A percentile compares a stretch with the other conserved stretches of the same genome.
These are phyloP conservation scores for Slavum lentiscoides DNA, from an alignment of 2,888 invertebrate genomes.

Conservation along the genomic window DNA sequence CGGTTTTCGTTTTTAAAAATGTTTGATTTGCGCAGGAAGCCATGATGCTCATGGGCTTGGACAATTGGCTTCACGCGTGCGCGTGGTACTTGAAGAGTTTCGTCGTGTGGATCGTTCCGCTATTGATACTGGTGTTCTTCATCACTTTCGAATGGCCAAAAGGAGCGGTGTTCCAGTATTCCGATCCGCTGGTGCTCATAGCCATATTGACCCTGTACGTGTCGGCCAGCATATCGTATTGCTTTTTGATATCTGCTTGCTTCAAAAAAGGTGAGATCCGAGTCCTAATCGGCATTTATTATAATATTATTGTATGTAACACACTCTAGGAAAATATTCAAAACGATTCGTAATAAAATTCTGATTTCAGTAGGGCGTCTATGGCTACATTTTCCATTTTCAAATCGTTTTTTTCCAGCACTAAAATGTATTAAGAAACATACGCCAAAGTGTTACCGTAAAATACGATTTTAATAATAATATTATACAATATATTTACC, in stretches of 20 bases:
- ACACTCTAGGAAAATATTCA: no score
- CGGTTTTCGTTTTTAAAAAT: constrained; percentile 57
- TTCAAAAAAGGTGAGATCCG: constrained; percentile 72
- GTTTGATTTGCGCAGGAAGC: constrained; percentile 68
- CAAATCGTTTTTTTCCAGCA: no score
- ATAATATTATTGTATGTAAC: not conserved
- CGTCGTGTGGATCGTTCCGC: constrained; percentile 68
- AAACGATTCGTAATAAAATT: no score
- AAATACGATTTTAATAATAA: no score
- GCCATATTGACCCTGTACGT: constrained; percentile 74
- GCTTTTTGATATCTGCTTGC: constrained; percentile 78
- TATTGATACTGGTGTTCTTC: constrained; percentile 63
- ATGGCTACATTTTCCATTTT: no score
- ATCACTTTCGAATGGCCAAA: constrained; percentile 54
- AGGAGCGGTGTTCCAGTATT: constrained; percentile 68
- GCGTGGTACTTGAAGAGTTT: constrained; percentile 84
- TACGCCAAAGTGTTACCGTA: no score
- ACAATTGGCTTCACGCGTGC: constrained; percentile 81
- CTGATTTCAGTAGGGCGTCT: no score
- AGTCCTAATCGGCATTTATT: no score
- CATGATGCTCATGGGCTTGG: constrained; percentile 89
- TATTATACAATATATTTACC: no score
- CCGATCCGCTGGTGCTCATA: constrained; percentile 70
- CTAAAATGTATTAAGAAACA: no score
- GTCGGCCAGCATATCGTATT: constrained; percentile 73